Percentiles rank a stretch among this genome's conserved stretches.
phyloP scores from a whole-genome alignment of 2,797 vertebrate genomes.

The Peromyscus attwateri region DNA sequence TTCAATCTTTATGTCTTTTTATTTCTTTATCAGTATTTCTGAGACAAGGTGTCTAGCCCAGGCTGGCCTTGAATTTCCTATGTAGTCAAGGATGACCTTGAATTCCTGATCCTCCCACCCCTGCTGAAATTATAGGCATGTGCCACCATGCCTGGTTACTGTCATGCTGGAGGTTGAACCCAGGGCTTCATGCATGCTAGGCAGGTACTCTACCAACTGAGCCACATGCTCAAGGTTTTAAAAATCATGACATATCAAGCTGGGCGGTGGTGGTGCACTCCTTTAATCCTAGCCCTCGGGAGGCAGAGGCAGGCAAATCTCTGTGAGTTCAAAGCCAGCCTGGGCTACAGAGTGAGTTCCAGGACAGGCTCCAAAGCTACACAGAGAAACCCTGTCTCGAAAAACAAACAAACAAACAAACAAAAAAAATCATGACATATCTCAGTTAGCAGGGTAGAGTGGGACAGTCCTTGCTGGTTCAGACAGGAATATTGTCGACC shows the following conservation, averaged over 20 bases:
- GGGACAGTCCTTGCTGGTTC: fast-evolving
- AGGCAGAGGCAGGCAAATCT: too few species aligned
- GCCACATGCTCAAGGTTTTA: not conserved
- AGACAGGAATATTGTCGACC: not conserved
- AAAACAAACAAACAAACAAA: too few species aligned
- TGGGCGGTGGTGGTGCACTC: too few species aligned
- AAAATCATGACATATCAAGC: not conserved
- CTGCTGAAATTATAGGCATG: not conserved
- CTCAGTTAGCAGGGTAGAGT: not conserved
- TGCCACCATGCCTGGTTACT: not conserved
- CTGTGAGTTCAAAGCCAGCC: too few species aligned
- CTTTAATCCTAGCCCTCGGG: too few species aligned
- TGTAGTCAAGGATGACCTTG: not conserved
- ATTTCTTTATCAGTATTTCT: not conserved
- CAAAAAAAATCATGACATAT: not conserved
- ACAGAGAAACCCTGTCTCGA: too few species aligned
- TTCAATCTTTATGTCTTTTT: not conserved
- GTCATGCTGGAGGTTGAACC: not conserved
- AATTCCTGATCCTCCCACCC: not conserved
- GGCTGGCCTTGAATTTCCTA: not conserved
- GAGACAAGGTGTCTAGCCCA: not conserved
- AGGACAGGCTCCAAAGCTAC: too few species aligned
- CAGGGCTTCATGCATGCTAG: not conserved
- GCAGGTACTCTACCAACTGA: not conserved
- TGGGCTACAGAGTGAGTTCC: too few species aligned